phyloP scores from a whole-genome alignment of 2,888 invertebrate species.

The Cyrtodaria siliqua region DNA sequence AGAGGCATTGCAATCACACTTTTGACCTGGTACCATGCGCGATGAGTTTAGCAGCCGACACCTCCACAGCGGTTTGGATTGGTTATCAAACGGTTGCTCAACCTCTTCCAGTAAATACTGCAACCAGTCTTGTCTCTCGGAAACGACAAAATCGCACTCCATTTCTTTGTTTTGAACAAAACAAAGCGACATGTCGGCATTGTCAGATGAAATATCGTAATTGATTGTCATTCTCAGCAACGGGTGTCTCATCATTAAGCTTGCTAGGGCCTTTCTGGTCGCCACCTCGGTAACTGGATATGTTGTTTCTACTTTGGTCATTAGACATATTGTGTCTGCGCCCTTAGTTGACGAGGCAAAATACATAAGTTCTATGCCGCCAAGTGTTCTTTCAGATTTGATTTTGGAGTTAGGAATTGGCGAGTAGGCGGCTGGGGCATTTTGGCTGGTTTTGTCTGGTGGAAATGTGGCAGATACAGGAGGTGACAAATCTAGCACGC shows the following conservation, averaged over 20 bases:
- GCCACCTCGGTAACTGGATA: slow-evolving; percentile 27
- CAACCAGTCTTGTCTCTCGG: slow-evolving; percentile 43
- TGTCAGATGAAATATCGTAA: background rate
- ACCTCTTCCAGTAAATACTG: slow-evolving; percentile 42
- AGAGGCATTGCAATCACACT: too few relatives aligned
- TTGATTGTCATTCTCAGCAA: slow-evolving; percentile 49
- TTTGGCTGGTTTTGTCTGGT: too few relatives aligned
- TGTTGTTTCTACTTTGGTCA: slow-evolving; percentile 42
- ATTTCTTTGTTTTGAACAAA: slow-evolving; percentile 25
- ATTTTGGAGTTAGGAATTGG: background rate
- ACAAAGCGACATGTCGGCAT: background rate
- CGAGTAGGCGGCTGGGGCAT: too few relatives aligned
- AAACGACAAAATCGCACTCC: slow-evolving; percentile 26
- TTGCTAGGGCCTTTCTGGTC: slow-evolving; percentile 24
- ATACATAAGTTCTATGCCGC: slow-evolving; percentile 47
- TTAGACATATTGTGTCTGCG: slow-evolving; percentile 48
- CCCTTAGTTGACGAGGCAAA: slow-evolving; percentile 28
- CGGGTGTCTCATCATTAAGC: slow-evolving; percentile 43
- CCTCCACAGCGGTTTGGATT: slow-evolving; percentile 32
- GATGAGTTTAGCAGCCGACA: slow-evolving; percentile 35
- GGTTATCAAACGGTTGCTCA: slow-evolving; percentile 22
- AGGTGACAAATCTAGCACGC: too few relatives aligned
- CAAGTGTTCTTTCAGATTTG: slow-evolving; percentile 22
- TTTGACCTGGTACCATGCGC: too few relatives aligned
- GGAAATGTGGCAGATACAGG: too few relatives aligned